A percentile compares a stretch with the other conserved stretches of the same genome.
Evolutionary conservation across 2,113 vertebrate genomes (phyloP).

Genomic region (Phasianus colchicus): DNA sequence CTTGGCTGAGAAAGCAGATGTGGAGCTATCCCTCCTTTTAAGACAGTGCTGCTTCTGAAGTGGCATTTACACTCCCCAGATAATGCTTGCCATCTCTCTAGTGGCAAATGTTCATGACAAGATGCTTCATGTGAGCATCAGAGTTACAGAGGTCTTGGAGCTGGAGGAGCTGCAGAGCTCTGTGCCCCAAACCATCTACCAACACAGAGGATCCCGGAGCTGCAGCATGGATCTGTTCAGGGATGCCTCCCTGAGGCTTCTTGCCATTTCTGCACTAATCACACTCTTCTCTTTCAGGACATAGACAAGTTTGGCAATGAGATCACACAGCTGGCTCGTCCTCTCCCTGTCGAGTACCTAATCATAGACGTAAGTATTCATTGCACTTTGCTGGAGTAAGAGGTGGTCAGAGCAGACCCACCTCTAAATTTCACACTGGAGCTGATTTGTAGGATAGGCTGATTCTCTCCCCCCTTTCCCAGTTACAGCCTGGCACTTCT

Average conservation of each 20-base stretch:
- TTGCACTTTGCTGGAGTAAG: neutral
- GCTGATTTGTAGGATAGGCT: neutral
- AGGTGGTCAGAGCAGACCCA: neutral
- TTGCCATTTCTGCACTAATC: neutral
- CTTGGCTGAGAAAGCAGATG: neutral
- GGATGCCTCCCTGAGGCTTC: neutral
- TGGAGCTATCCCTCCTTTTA: neutral
- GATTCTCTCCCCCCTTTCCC: neutral
- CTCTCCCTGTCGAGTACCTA: constrained; percentile 96
- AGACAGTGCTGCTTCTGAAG: neutral
- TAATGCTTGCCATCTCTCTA: neutral
- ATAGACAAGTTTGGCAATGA: constrained; percentile 99
- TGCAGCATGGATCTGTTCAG: neutral
- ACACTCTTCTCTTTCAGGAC: constrained; percentile 81
- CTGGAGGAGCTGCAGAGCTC: neutral
- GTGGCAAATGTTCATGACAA: too few relatives aligned
- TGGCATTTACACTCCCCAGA: rapidly evolving
- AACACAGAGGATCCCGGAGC: neutral
- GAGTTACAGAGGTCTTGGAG: neutral
- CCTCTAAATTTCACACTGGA: rapidly evolving
- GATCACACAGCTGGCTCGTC: constrained; percentile 95
- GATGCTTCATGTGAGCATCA: too few relatives aligned
- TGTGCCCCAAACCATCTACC: neutral
- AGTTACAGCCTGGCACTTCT: neutral
- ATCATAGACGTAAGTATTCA: constrained; percentile 93